These are phyloP conservation scores for Rhinopomastus cyanomelas DNA, from an alignment of 2,113 vertebrate species.

Conservation along the genomic window DNA sequence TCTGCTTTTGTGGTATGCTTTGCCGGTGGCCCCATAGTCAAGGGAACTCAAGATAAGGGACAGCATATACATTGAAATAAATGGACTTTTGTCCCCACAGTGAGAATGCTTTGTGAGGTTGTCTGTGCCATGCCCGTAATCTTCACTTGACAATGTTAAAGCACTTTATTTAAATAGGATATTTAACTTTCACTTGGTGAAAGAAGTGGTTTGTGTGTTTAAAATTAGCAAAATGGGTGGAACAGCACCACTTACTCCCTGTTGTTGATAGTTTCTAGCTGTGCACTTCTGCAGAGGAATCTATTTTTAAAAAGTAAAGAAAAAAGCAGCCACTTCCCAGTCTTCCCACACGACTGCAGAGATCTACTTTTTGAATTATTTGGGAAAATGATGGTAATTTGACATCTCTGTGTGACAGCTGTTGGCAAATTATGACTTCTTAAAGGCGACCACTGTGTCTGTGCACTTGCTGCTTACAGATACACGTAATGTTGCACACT, in stretches of 20 bases:
- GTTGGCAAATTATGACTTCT: slow-evolving; percentile 42
- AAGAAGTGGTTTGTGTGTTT: background rate
- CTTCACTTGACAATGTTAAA: background rate
- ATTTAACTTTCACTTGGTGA: background rate
- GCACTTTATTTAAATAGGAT: background rate
- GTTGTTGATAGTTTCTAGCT: slow-evolving; percentile 6
- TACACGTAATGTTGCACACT: slow-evolving; percentile 8
- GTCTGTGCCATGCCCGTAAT: background rate
- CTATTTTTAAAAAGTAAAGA: background rate
- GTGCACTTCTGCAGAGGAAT: background rate
- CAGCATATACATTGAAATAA: background rate
- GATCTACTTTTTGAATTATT: slow-evolving; percentile 13
- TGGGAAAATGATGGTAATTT: slow-evolving; percentile 41
- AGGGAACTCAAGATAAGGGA: background rate
- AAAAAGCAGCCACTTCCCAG: background rate
- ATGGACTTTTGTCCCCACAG: background rate
- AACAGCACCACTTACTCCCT: background rate
- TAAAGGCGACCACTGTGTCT: slow-evolving; percentile 15
- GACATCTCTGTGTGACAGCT: slow-evolving; percentile 49
- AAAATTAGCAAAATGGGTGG: slow-evolving; percentile 16
- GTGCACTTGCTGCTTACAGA: slow-evolving; percentile 15
- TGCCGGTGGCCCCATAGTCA: background rate
- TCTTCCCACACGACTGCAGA: slow-evolving; percentile 14
- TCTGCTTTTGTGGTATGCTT: background rate
- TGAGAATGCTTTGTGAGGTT: background rate